These are phyloP conservation scores for Dastarcus helophoroides DNA, from an alignment of 2,888 invertebrate genomes.

Conservation along the genomic window DNA sequence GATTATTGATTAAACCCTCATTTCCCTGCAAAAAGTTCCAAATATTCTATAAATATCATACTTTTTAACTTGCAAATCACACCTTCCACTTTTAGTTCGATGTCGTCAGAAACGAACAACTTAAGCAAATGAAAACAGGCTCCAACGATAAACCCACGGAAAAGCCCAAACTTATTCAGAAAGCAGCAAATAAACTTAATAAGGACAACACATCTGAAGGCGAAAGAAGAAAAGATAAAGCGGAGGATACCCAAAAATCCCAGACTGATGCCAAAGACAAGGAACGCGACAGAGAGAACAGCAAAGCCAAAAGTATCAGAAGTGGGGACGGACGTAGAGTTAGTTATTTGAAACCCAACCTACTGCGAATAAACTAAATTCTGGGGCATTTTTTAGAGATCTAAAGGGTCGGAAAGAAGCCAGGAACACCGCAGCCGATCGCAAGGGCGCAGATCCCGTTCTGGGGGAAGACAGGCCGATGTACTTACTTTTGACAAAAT, in stretches of 20 bases:
- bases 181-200: conserved; percentile 8
- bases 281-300: conserved; percentile 18
- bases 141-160: conserved; percentile 10
- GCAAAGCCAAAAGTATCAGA: conserved; percentile 6
- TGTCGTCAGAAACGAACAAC: conserved; percentile 31
- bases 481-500: conserved; percentile 72
- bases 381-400: conserved; percentile 1
- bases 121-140: conserved; percentile 25
- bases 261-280: conserved; percentile 13
- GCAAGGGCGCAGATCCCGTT: conserved; percentile 11
- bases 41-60: no score
- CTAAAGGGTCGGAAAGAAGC: conserved; percentile 12
- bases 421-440: conserved; percentile 11
- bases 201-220: conserved; percentile 7
- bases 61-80: no score
- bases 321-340: conserved; percentile 2
- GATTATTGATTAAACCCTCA: no score
- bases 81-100: conserved; percentile 18
- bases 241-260: conserved; percentile 8
- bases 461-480: conserved; percentile 32
- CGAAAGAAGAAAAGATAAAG: conserved; percentile 9
- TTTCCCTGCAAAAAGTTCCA: no score
- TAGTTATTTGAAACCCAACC: background rate
- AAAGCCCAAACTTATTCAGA: conserved; percentile 7
- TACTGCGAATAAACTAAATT: background rate